Evolutionary conservation across 2,888 invertebrate species (phyloP), one percentile per base, ranked within the genome.

Genomic region (Euclidia mi): DNA sequence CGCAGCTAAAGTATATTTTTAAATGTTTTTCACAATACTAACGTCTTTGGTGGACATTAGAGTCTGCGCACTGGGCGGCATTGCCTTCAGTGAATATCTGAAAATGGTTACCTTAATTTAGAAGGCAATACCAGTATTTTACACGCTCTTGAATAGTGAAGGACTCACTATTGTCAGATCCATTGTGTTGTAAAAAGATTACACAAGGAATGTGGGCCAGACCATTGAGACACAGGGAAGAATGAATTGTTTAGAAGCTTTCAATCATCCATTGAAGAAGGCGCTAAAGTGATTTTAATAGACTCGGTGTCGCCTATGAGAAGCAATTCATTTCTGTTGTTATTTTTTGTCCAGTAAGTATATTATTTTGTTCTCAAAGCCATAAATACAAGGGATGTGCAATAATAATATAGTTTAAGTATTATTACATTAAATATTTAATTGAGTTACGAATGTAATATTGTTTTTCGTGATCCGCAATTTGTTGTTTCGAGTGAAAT

Each of bases 271-370:
- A 93, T 93, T 92, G 90, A 92, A 80, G 82, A 76, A 84, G 90
- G 92, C 91, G 92, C 92, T 90, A 91, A 93, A 93, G 86, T 79
- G 86, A 91, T 85, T 94, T 94, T 94, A 94, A 94, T 94, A 94
- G 94, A 94, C 94, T 92, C 71, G 53, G 73, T 80, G 94, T 94
- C 94, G 94, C 94, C 94, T 88, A 82, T 60, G 44, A 85, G 84
- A 88, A 90, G 87, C 82, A 79, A 88, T 90, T 86, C 88, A 82
- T 82, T 89, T 88, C 80, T 86, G 72, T 82, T 65, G 78, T 73
- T 79, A 76, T 78, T 92, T 89, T 88, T 89, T 25, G 20, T 25
- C 7, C 20, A 25, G 20, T 77, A 65, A n/a, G 88, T 77, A 65
- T 59, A 64, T 65, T 66, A 52, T 51, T 68, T 75, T 78, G 64